Evolutionary conservation across 2,797 vertebrate genomes (phyloP).

Genomic region (Danio tinwini): DNA sequence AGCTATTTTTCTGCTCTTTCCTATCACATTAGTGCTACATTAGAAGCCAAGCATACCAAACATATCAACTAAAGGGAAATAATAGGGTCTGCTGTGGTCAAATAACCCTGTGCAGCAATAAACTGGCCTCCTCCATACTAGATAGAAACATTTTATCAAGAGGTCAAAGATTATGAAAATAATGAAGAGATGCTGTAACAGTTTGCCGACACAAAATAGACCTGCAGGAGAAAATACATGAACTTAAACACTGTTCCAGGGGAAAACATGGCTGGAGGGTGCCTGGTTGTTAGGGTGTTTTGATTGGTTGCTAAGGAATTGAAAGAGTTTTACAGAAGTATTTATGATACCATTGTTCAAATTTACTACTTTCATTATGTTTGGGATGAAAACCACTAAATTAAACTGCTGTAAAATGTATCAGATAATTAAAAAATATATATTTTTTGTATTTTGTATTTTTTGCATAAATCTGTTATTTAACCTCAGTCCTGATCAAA

Average conservation of each 20-base stretch:
- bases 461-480: no score
- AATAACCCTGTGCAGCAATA: slow-evolving; percentile 11
- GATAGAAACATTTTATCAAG: slow-evolving; percentile 15
- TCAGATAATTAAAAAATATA: no score
- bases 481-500: no score
- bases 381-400: no score
- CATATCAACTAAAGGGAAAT: slow-evolving; percentile 28
- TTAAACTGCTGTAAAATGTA: no score
- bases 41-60: not conserved
- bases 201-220: slow-evolving; percentile 21
- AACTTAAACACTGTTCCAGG: not conserved
- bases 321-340: not conserved
- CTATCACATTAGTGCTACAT: not conserved
- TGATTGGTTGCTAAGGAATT: not conserved
- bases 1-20: slow-evolving; percentile 2
- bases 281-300: not conserved
- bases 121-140: not conserved
- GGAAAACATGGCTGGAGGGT: not conserved
- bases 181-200: slow-evolving; percentile 49
- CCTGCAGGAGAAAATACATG: not conserved
- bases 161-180: slow-evolving; percentile 62
- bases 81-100: slow-evolving; percentile 11
- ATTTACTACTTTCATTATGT: no score
- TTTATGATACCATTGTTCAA: no score
- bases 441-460: no score